Evolutionary conservation across 2,113 vertebrate genomes (phyloP).

Genomic region (Ellobius talpinus): DNA sequence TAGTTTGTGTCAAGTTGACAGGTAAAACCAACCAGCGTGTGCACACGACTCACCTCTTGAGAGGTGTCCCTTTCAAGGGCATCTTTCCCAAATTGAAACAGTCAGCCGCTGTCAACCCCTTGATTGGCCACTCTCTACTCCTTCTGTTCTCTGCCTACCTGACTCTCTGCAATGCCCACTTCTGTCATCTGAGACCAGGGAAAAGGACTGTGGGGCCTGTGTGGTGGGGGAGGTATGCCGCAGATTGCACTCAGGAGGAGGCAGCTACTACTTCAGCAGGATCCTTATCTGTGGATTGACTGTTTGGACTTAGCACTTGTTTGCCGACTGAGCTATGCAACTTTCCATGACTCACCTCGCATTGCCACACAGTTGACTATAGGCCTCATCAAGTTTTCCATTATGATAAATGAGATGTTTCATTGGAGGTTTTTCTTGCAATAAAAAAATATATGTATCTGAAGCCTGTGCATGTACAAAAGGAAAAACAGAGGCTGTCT

Average conservation of each 20-base stretch:
- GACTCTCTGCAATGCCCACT: background rate
- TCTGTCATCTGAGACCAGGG: too few relatives aligned
- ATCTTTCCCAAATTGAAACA: background rate
- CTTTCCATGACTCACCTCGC: background rate
- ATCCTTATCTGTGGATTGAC: background rate
- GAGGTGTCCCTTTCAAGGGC: background rate
- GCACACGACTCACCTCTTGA: background rate
- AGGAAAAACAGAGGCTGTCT: background rate
- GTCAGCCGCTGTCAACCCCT: background rate
- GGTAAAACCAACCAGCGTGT: background rate
- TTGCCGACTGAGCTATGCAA: background rate
- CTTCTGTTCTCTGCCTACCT: background rate
- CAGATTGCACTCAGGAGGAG: background rate
- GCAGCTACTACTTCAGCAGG: background rate
- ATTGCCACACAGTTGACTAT: background rate
- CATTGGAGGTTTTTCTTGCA: background rate
- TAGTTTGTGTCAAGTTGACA: background rate
- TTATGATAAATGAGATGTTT: background rate
- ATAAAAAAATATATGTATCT: background rate
- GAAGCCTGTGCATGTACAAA: background rate
- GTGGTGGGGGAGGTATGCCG: background rate
- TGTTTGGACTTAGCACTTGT: background rate
- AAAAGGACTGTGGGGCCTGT: background rate
- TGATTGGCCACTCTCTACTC: rapidly evolving
- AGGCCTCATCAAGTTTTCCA: slow-evolving; percentile 24